A percentile compares a stretch with the other conserved stretches of the same genome.
phyloP scores from a whole-genome alignment of 1,140 invertebrate genomes.

The Protaetia brevitarsis region DNA sequence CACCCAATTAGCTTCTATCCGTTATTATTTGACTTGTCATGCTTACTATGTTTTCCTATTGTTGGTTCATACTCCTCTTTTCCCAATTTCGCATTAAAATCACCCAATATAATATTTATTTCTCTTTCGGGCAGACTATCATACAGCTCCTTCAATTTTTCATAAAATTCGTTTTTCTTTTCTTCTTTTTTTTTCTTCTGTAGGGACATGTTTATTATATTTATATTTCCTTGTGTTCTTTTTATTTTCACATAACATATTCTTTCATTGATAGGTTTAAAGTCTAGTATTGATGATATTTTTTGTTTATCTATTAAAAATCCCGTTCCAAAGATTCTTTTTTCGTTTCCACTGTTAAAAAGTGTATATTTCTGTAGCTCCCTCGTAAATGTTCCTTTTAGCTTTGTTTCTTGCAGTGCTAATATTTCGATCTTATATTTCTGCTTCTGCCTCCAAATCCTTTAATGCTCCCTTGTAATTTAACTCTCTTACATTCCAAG shows the following conservation, averaged over 20 bases:
- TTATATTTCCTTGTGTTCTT: background rate
- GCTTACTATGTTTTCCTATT: background rate
- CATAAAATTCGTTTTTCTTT: background rate
- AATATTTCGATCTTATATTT: slow-evolving; percentile 4
- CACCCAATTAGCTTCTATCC: background rate
- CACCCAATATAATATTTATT: background rate
- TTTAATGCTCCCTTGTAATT: background rate
- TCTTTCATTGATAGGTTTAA: background rate
- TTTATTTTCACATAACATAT: background rate
- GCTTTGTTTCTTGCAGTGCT: slow-evolving; percentile 14
- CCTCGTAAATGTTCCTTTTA: background rate
- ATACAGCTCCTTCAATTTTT: background rate
- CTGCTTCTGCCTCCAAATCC: background rate
- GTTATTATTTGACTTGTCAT: background rate
- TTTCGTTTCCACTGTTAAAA: background rate
- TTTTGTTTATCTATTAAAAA: background rate
- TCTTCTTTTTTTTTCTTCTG: background rate
- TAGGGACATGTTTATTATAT: background rate
- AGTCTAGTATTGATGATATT: background rate
- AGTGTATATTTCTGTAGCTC: background rate
- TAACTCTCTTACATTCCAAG: background rate
- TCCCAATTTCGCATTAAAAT: background rate
- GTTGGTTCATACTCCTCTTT: background rate
- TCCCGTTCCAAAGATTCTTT: background rate
- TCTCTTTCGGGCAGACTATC: background rate